Base-by-base conservation (phyloP, 2,113 vertebrate species). In the Sturnus vulgaris region DNA sequence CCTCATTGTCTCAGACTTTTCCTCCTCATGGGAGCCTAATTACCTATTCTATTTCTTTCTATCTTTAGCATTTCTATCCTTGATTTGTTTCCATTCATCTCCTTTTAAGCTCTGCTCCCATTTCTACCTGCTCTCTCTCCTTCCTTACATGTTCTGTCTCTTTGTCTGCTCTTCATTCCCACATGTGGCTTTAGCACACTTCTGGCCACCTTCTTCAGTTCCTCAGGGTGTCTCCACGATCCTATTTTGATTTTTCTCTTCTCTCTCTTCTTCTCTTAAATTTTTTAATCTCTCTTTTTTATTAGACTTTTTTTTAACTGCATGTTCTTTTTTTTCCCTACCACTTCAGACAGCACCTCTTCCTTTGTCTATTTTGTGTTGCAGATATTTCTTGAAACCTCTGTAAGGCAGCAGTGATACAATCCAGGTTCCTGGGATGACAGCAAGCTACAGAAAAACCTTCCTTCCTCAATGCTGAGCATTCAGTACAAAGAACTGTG, bases 1-100 rank as follows among this genome's bases (percentile, higher is more conserved):
- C 31, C 25, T 42, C 5, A 0, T 18, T 39, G 7, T 42, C 31
- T 72, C 1, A 1, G 31, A 25, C 3, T 31, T 28, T 57, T 37
- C 8, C 24, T 82, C 25, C 18, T 65, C 11, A 11, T 42, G 11
- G 16, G 46, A 52, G 2, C 30, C 33, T 39, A 61, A 61, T 2
- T 4, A 23, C 6, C 8, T 72, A 10, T 33, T 86, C 25, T 72
- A 16, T 55, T 82, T 81, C 28, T 77, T 83, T 80, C 46, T 80
- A 1, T 52, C 28, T 46, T 59, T 47, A 44, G 5, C 8, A 66
- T 70, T 73, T 75, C 14, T 40, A 35, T 20, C 12, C 20, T 52
- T 73, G 16, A 11, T 84, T 80, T 70, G 4, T 78, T 95, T 89
- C 21, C 23, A 23, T 66, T 86, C 14, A 37, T 61, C 14, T 11